These are phyloP conservation scores for Sitophilus oryzae DNA, from an alignment of 1,140 invertebrate genomes.

Conservation along the genomic window DNA sequence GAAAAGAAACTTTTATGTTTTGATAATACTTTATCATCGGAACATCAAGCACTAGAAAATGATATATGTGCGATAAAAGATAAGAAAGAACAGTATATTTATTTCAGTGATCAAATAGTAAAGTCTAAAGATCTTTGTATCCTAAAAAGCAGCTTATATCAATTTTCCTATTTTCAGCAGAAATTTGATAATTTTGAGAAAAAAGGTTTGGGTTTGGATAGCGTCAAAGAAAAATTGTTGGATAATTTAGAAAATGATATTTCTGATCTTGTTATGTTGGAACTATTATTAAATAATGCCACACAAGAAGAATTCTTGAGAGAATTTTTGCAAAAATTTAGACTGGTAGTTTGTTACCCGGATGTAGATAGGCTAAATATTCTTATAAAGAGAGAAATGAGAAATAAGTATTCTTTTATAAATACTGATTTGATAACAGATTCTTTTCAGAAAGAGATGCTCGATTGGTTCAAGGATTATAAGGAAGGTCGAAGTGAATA, in stretches of 20 bases:
- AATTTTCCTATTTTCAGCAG: too few species aligned
- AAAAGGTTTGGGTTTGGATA: background rate
- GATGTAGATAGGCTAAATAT: conserved; percentile 6
- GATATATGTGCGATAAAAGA: too few species aligned
- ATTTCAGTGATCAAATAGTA: too few species aligned
- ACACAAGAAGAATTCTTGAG: background rate
- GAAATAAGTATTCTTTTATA: conserved; percentile 9
- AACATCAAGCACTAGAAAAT: too few species aligned
- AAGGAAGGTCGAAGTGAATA: conserved; percentile 8
- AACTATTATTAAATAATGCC: background rate
- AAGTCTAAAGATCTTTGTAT: too few species aligned
- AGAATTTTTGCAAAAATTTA: conserved; percentile 13
- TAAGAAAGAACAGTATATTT: too few species aligned
- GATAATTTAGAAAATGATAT: background rate
- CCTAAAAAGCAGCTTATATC: too few species aligned
- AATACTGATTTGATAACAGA: conserved; percentile 8
- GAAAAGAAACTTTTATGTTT: too few species aligned
- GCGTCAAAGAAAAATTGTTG: conserved; percentile 1
- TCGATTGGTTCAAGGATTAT: conserved; percentile 10
- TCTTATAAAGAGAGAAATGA: conserved; percentile 4
- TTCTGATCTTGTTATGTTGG: background rate
- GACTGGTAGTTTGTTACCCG: background rate
- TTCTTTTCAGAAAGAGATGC: conserved; percentile 12
- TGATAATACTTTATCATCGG: too few species aligned
- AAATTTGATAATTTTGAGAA: background rate